Evolutionary conservation across 2,113 vertebrate genomes (phyloP).

Genomic region (Oenanthe melanoleuca): DNA sequence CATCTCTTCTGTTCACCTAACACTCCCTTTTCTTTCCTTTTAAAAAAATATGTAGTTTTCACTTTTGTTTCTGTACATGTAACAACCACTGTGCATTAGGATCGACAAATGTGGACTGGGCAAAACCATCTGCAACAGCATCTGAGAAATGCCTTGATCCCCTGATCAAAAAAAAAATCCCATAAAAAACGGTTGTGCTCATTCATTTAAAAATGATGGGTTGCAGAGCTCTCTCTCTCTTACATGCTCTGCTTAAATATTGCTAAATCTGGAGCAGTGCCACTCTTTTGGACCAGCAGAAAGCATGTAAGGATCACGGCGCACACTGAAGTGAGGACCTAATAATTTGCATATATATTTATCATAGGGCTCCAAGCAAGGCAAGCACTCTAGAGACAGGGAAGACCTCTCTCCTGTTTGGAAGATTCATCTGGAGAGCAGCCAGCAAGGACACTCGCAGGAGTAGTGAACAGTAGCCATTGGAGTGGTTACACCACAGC

Average conservation of each 20-base stretch:
- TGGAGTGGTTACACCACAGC: background rate
- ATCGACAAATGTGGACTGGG: background rate
- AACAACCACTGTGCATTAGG: background rate
- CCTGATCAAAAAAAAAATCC: background rate
- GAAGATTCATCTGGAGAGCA: conserved; percentile 20
- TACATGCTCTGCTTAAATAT: background rate
- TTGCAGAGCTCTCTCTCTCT: background rate
- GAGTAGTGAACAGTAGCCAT: conserved; percentile 11
- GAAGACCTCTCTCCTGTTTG: background rate
- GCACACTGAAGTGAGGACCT: fast-evolving
- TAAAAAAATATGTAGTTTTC: background rate
- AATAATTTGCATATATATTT: background rate
- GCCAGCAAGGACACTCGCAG: background rate
- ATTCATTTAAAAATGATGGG: background rate
- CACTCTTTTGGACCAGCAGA: background rate
- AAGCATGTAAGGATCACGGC: background rate
- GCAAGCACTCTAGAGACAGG: background rate
- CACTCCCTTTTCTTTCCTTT: background rate
- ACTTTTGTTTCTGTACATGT: background rate
- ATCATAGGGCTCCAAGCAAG: background rate
- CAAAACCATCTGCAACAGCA: background rate
- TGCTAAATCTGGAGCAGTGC: background rate
- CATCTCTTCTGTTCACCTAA: background rate
- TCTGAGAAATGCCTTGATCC: background rate
- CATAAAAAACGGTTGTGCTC: background rate